Evolutionary conservation across 2,797 vertebrate species (phyloP), one percentile per base, ranked within the genome.

Genomic region (Eutrigla gurnardus): DNA sequence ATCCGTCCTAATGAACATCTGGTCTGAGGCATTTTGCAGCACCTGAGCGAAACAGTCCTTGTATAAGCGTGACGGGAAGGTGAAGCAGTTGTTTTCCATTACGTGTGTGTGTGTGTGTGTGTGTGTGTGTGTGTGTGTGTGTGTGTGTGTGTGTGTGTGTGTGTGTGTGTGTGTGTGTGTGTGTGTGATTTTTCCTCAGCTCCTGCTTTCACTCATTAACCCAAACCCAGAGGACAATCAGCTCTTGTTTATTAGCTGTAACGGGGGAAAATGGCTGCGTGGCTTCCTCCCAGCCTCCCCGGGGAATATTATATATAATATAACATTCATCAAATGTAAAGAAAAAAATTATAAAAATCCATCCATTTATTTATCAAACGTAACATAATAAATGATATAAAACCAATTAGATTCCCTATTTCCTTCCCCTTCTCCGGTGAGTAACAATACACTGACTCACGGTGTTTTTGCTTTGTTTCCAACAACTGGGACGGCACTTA

Each of bases 401-500:
- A 52, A 12, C 7, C 6, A 75, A 58, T 13, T 59, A 45, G 35
- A 55, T 55, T 12, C 14, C 47, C 15, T 55, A 66, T 69, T 55
- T 65, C 43, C 33, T 39, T 40, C 47, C n/a, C 9, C 10, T 63
- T 61, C 53, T 52, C 50, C 63, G 59, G 69, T 69, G 59, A 76
- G 43, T 54, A 81, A 75, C 75, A 68, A 74, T 42, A 53, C 49
- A 71, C 83, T 90, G 83, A 91, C 72, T 92, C 91, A 93, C 73
- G 60, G 32, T 90, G 82, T 94, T 90, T 93, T 86, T 87, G 81
- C 87, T 88, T 89, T 91, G 87, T 89, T 93, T 90, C 86, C 83
- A 70, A 66, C 75, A 66, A 25, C 84, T 79, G 74, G 80, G 75
- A 85, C 73, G 86, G 82, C 87, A 91, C 89, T 91, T 91, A 89